Conservation (phyloP, 2,797 vertebrate genomes). For the Melopsittacus undulatus region DNA sequence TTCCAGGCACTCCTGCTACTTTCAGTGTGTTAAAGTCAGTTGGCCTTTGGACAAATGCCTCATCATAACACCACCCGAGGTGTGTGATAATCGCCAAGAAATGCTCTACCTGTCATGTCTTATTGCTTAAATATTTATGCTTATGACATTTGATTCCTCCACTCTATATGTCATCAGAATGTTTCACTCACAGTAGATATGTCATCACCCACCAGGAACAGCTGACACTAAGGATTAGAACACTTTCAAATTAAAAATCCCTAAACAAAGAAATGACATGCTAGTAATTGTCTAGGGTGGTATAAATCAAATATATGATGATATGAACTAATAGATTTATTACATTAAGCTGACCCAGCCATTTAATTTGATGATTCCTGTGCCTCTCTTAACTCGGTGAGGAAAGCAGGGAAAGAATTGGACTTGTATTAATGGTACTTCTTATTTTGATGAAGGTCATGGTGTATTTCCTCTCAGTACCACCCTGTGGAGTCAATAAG, state of each 20-base stretch:
- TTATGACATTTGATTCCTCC: conserved; percentile 74
- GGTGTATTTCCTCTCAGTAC: conserved; percentile 2
- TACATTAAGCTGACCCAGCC: conserved; percentile 57
- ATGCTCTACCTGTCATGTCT: conserved; percentile 74
- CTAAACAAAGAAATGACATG: conserved; percentile 73
- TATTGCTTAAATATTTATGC: conserved; percentile 76
- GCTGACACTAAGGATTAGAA: conserved; percentile 74
- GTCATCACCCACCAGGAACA: conserved; percentile 73
- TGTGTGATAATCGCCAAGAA: conserved; percentile 71
- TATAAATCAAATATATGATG: conserved; percentile 52
- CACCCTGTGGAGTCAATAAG: neutral
- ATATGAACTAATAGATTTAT: conserved; percentile 60
- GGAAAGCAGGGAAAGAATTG: conserved; percentile 10
- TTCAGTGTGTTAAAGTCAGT: conserved; percentile 61
- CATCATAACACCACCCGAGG: conserved; percentile 66
- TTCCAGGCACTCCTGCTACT: conserved; percentile 61
- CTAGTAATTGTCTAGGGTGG: conserved; percentile 64
- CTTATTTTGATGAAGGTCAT: conserved; percentile 29
- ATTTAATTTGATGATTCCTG: conserved; percentile 61
- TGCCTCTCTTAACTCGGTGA: neutral
- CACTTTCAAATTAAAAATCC: conserved; percentile 72
- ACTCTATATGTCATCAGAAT: conserved; percentile 75
- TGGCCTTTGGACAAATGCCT: conserved; percentile 74
- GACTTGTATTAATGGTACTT: neutral
- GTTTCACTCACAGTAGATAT: conserved; percentile 72